Conservation (phyloP, 2,888 invertebrate species). For the Heteropelma amictum region DNA sequence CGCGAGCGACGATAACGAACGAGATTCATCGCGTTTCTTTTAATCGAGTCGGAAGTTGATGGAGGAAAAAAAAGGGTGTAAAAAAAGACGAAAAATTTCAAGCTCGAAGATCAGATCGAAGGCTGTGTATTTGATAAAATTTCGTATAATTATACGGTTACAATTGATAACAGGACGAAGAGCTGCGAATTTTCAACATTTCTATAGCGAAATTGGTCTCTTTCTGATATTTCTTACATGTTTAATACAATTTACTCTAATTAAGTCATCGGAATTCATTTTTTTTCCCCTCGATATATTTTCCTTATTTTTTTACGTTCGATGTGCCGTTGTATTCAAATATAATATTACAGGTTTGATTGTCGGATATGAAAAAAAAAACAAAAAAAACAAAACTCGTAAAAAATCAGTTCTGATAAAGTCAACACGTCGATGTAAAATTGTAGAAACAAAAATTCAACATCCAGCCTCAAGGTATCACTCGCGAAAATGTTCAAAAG, state of each 20-base stretch:
- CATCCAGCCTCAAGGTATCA: too few relatives aligned
- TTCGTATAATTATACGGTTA: slow-evolving; percentile 1
- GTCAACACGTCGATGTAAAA: too few relatives aligned
- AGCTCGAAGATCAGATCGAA: too few relatives aligned
- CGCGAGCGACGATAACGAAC: neutral
- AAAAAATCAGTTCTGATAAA: slow-evolving; percentile 2
- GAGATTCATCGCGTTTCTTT: neutral
- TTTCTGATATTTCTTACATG: slow-evolving; percentile 46
- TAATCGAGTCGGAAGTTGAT: neutral
- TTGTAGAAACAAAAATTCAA: too few relatives aligned
- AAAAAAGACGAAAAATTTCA: too few relatives aligned
- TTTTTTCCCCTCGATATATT: neutral
- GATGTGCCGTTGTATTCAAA: slow-evolving; percentile 27
- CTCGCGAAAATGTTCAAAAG: too few relatives aligned
- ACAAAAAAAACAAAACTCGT: neutral
- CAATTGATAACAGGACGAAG: too few relatives aligned
- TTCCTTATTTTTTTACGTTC: slow-evolving; percentile 19
- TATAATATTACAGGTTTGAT: slow-evolving; percentile 37
- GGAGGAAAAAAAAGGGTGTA: neutral
- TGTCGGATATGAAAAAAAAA: slow-evolving; percentile 40
- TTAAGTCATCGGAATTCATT: too few relatives aligned
- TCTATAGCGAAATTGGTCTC: slow-evolving; percentile 47
- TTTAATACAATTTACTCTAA: too few relatives aligned
- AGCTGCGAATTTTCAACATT: neutral
- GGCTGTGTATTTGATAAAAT: neutral